These are phyloP conservation scores for Dasysyrphus tricinctus DNA, from an alignment of 2,888 invertebrate species.

Conservation along the genomic window DNA sequence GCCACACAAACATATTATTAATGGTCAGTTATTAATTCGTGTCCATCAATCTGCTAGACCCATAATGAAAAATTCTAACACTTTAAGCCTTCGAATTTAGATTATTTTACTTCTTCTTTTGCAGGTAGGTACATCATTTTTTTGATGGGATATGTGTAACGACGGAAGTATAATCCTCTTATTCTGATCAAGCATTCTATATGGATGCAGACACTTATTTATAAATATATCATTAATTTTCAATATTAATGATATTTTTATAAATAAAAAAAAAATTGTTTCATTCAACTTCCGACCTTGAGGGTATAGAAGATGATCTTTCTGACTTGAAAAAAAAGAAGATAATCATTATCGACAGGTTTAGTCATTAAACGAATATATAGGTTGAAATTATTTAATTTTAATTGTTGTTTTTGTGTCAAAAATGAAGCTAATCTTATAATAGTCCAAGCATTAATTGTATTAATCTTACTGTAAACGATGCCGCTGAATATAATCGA, in stretches of 20 bases:
- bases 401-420: too few species aligned
- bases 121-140: too few species aligned
- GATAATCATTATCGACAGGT: too few species aligned
- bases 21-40: constrained; percentile 10
- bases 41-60: not conserved
- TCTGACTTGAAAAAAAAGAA: too few species aligned
- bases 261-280: not conserved
- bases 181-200: not conserved
- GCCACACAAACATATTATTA: not conserved
- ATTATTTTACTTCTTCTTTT: not conserved
- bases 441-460: too few species aligned
- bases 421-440: too few species aligned
- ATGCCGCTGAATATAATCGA: too few species aligned
- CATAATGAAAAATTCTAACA: not conserved
- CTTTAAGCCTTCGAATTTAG: not conserved
- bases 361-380: too few species aligned
- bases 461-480: too few species aligned
- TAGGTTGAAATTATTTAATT: too few species aligned
- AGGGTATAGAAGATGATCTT: not conserved
- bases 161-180: constrained; percentile 30
- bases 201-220: too few species aligned
- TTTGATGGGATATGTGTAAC: not conserved
- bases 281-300: not conserved
- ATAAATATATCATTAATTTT: not conserved
- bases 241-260: not conserved